A percentile compares a stretch with the other conserved stretches of the same genome.
Evolutionary conservation across 2,888 invertebrate species (phyloP).

Genomic region (Notodonta ziczac): DNA sequence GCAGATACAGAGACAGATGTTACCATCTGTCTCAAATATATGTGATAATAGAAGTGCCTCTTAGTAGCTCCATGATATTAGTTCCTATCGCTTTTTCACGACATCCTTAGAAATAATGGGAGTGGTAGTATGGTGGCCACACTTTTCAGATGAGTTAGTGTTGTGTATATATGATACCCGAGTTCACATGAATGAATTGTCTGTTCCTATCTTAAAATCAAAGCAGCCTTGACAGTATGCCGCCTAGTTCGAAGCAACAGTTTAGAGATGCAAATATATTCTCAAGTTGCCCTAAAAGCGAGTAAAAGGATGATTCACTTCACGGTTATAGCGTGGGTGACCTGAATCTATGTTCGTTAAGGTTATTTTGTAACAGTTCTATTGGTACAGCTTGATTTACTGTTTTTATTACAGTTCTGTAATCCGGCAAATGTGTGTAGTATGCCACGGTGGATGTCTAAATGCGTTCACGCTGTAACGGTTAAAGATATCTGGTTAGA

Average conservation of each 20-base stretch:
- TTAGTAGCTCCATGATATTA: too few relatives aligned
- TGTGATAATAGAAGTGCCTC: too few relatives aligned
- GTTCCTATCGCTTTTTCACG: too few relatives aligned
- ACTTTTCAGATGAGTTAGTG: too few relatives aligned
- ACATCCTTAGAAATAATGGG: too few relatives aligned
- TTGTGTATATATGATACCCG: too few relatives aligned
- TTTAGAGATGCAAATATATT: slow-evolving; percentile 1
- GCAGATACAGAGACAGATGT: too few relatives aligned
- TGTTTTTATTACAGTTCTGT: background rate
- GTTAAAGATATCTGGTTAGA: too few relatives aligned
- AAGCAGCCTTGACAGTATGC: background rate
- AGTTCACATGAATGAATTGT: background rate
- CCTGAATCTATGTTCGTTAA: background rate
- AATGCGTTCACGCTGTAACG: too few relatives aligned
- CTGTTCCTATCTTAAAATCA: background rate
- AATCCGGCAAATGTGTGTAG: background rate
- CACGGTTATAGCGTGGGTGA: slow-evolving; percentile 1
- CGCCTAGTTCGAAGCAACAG: background rate
- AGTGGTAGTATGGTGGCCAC: too few relatives aligned
- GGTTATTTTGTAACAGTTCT: background rate
- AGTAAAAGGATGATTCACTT: slow-evolving; percentile 5
- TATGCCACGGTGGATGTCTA: too few relatives aligned
- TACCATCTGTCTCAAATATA: too few relatives aligned
- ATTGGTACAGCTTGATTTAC: background rate
- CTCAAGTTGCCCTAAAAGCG: slow-evolving; percentile 5